Evolutionary conservation across 1,140 invertebrate genomes (phyloP).

Genomic region (Zeugodacus cucurbitae): DNA sequence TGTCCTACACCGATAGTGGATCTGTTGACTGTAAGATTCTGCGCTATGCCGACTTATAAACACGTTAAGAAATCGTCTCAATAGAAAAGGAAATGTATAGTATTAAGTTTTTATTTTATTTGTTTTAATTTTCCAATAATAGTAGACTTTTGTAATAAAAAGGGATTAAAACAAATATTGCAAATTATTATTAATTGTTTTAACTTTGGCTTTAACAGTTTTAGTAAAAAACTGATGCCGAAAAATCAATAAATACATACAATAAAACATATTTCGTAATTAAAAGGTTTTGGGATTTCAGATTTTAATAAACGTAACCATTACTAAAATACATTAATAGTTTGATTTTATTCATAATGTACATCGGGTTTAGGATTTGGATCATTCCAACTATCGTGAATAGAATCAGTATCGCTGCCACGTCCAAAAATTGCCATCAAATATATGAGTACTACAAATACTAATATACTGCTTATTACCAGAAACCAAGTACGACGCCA

Average conservation of each 20-base stretch:
- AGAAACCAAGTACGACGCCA: conserved; percentile 65
- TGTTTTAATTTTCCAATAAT: background rate
- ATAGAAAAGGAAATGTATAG: background rate
- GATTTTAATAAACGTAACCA: background rate
- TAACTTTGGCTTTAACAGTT: no score
- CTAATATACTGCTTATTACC: conserved; percentile 56
- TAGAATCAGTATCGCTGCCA: conserved; percentile 49
- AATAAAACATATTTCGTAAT: no score
- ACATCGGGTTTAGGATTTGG: conserved; percentile 54
- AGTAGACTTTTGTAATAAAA: background rate
- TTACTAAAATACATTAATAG: background rate
- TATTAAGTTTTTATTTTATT: background rate
- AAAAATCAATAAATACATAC: no score
- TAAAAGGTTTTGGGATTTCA: background rate
- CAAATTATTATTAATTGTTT: no score
- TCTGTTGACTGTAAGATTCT: conserved; percentile 69
- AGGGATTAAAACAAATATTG: no score
- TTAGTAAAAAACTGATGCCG: no score
- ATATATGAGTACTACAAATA: conserved; percentile 60
- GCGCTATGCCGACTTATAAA: conserved; percentile 67
- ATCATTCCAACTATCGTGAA: conserved; percentile 61
- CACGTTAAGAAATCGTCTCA: background rate
- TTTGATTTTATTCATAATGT: conserved; percentile 56
- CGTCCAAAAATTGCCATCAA: conserved; percentile 62
- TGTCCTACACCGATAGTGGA: conserved; percentile 68